Evolutionary conservation across 1,140 invertebrate genomes (phyloP).

Genomic region (Copidosoma floridanum): DNA sequence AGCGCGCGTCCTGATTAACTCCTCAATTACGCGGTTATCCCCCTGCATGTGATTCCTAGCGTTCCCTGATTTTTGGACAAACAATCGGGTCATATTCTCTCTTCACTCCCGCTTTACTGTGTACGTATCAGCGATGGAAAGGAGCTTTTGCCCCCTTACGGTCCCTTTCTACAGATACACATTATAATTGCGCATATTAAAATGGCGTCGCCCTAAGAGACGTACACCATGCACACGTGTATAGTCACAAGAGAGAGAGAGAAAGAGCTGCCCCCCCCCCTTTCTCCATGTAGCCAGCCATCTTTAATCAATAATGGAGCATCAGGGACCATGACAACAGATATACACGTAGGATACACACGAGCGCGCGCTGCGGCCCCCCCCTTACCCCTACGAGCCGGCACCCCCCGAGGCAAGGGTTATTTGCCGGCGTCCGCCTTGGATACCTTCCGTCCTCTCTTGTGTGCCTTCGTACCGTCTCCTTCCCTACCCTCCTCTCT

Average conservation of each 20-base stretch:
- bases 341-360: neutral
- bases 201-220: slow-evolving; percentile 53
- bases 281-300: slow-evolving; percentile 38
- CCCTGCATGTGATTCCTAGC: slow-evolving; percentile 14
- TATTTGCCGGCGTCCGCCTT: slow-evolving; percentile 19
- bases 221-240: slow-evolving; percentile 25
- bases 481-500: neutral
- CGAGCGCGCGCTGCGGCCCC: too few relatives aligned
- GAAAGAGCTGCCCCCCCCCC: slow-evolving; percentile 7
- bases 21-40: slow-evolving; percentile 48
- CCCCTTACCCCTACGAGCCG: too few relatives aligned
- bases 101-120: too few relatives aligned
- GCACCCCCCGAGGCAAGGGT: slow-evolving; percentile 41
- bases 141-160: too few relatives aligned
- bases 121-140: too few relatives aligned
- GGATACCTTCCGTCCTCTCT: slow-evolving; percentile 25
- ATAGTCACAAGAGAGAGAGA: too few relatives aligned
- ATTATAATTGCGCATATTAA: slow-evolving; percentile 57
- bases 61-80: slow-evolving; percentile 36
- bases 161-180: slow-evolving; percentile 35
- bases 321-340: slow-evolving; percentile 54
- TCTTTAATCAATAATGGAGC: slow-evolving; percentile 56
- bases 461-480: too few relatives aligned
- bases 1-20: slow-evolving; percentile 52
- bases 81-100: slow-evolving; percentile 37